Evolutionary conservation across 2,797 vertebrate species (phyloP), one percentile per base, ranked within the genome.

Genomic region (Orestias chungarensis): DNA sequence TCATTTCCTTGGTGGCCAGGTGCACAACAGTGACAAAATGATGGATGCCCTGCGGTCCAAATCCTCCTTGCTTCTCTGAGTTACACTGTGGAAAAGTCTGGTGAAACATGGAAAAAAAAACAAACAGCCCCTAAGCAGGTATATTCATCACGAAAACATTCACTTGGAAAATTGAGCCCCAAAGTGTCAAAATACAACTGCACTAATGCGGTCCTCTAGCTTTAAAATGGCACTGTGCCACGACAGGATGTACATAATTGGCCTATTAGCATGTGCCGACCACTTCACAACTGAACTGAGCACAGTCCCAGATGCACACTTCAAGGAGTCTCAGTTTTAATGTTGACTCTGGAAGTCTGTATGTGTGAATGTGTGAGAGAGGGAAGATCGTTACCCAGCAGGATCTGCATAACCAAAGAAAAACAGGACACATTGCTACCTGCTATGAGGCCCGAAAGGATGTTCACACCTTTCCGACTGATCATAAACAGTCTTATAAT

Each of bases 101-200:
- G 71, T 79, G 38, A 90, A 93, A 94, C 76, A 91, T 93, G 92
- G 93, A 18, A 59, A 89, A 91, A 93, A 69, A 94, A 96, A 95
- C 94, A 96, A 96, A 95, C 95, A 95, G 91, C 91, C 94, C 90
- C 94, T 95, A 95, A 95, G 93, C 94, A 89, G 93, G 92, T 89
- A 92, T 95, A 96, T 96, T 95, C 94, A 96, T 96, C 95, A 95
- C 93, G 94, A 96, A 96, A 94, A 94, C 93, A 95, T 95, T 95
- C 95, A 92, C 91, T 91, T 93, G 91, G 86, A 91, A 95, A 96
- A 95, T 86, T 92, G 93, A 93, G 87, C 95, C 86, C 86, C 88
- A 88, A 90, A 88, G 90, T 94, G 89, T 94, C 91, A 95, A 95
- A 93, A 92, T 92, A 94, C 92, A 94, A 95, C 91, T 88, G 90